Evolutionary conservation across 2,888 invertebrate species (phyloP), one percentile per base, ranked within the genome.

Genomic region (Coenonympha glycerion): DNA sequence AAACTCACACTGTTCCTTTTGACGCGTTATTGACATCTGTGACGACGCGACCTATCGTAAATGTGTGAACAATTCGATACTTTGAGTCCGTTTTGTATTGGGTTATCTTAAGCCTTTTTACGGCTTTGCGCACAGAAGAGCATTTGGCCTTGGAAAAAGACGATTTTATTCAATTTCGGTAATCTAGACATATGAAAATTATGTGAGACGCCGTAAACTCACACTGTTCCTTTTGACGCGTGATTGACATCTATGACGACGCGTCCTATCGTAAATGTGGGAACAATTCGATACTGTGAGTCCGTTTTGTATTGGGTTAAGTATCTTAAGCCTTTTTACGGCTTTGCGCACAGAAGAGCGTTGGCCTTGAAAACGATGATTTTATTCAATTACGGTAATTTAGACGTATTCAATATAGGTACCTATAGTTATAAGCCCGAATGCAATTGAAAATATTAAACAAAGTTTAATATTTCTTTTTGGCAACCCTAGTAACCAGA

Each of bases 131-230:
- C 11, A 19, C 36, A 11, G 36, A 6, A 11, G 36, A 36, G n/a
- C n/a, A n/a, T n/a, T n/a, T n/a, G n/a, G n/a, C n/a, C n/a, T n/a
- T n/a, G n/a, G n/a, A n/a, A n/a, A n/a, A n/a, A n/a, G n/a, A n/a
- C n/a, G n/a, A n/a, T n/a, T n/a, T n/a, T n/a, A n/a, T n/a, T n/a
- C n/a, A n/a, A n/a, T n/a, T n/a, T n/a, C n/a, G n/a, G n/a, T n/a
- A n/a, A n/a, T n/a, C n/a, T n/a, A n/a, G n/a, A n/a, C n/a, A n/a
- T n/a, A n/a, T n/a, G n/a, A n/a, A 58, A 66, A 71, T 68, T 64
- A 58, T 62, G 63, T 71, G 69, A 59, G 63, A 68, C 64, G 66
- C 52, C 49, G 56, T 69, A 65, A 67, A 56, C 47, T 55, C 59
- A 61, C 60, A 61, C 52, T 57, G 61, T 58, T 53, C 60, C 57